These are phyloP conservation scores for Meliscaeva auricollis DNA, from an alignment of 2,888 invertebrate genomes.

Conservation along the genomic window DNA sequence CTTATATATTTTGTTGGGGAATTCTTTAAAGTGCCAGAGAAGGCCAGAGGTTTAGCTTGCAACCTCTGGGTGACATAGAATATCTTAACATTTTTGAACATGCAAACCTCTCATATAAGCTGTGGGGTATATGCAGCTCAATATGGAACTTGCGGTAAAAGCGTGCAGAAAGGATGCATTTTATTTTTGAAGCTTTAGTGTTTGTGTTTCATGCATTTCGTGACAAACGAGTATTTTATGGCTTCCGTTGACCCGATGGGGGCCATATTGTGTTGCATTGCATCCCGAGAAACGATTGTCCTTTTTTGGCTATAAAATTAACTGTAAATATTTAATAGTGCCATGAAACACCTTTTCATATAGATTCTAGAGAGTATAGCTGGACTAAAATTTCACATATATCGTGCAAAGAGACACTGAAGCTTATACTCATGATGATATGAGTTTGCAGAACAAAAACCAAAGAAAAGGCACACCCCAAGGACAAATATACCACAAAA, in stretches of 20 bases:
- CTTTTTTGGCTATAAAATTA: constrained; percentile 83
- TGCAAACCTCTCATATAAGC: constrained; percentile 23
- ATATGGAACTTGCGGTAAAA: constrained; percentile 50
- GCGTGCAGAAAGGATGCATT: constrained; percentile 54
- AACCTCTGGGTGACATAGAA: constrained; percentile 41
- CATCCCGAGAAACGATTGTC: constrained; percentile 82
- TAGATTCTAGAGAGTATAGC: constrained; percentile 44
- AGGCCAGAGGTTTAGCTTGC: constrained; percentile 11
- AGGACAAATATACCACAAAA: constrained; percentile 57
- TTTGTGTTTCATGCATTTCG: constrained; percentile 80
- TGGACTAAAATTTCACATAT: constrained; percentile 30
- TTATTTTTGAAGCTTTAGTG: constrained; percentile 51
- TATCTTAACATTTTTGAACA: constrained; percentile 1
- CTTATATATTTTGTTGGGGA: too few species aligned
- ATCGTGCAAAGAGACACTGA: constrained; percentile 54
- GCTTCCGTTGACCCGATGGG: constrained; percentile 84
- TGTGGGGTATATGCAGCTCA: neutral
- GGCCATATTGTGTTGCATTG: constrained; percentile 48
- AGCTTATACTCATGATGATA: constrained; percentile 36
- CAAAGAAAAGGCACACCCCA: constrained; percentile 68
- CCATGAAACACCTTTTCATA: constrained; percentile 71
- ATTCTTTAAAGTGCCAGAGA: constrained; percentile 11
- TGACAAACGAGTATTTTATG: constrained; percentile 84
- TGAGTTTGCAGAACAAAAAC: constrained; percentile 43
- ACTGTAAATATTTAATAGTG: constrained; percentile 84